Base-by-base conservation (phyloP, 1,140 invertebrate species). In the Drosophila insularis region DNA sequence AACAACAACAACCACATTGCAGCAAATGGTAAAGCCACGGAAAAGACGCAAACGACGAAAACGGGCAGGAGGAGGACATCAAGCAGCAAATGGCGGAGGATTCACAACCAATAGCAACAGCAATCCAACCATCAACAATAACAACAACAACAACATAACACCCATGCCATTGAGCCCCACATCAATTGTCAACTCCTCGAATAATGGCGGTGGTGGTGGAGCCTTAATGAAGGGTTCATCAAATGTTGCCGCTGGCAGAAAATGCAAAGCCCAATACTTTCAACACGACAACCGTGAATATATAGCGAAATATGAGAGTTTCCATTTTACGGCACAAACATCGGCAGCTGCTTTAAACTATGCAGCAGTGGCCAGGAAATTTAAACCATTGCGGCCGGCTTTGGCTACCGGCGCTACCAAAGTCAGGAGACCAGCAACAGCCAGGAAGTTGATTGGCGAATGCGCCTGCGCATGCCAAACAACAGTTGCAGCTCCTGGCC, bases 281-380 rank as follows among this genome's bases (percentile, higher is more conserved):
- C 90, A 91, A 61, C 90, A 91, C 58, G 90, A 91, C 60, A 91
- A 85, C 71, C 86, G 90, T 37, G 74, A 89, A 54, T 89, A 85
- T 56, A 69, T 89, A 60, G 63, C 84, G 43, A 89, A 89, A 35
- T 89, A 89, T 43, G 81, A 86, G 65, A 80, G 86, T 58, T 77
- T 81, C 54, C 79, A 85, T 4, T 78, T 90, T 19, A 87, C 77
- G 37, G 75, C 82, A 8, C 68, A 81, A 11, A 75, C 78, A 53
- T 68, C 81, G 14, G 77, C 73, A 50, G 78, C 77, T 55, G 78
- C 82, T 19, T 69, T 90, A 43, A 91, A 91, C 65, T 91, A 91
- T 70, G 86, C 78, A 4, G 90, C 90, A 13, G 90, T 91, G 55
- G 90, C 90, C 31, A 90, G 81, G 63, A 91, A 91, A 56, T 91